A percentile compares a stretch with the other conserved stretches of the same genome.
Conservation (phyloP, 2,888 invertebrate species). For the Chouioia cunea region DNA sequence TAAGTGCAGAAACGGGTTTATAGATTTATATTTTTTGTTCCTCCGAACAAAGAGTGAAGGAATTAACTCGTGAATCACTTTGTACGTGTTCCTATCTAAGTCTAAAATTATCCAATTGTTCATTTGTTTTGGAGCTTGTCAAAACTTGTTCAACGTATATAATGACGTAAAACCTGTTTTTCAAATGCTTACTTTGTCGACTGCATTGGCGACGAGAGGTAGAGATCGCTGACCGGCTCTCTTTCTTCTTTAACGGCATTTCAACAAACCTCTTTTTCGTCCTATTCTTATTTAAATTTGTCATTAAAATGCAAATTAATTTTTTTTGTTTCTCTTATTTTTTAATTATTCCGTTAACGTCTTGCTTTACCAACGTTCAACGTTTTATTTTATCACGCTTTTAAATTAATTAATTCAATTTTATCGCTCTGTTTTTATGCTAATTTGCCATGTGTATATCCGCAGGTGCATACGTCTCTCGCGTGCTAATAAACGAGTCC, state of each 20-base stretch:
- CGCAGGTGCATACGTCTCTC: too few relatives aligned
- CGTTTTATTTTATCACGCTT: too few relatives aligned
- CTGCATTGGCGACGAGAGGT: constrained; percentile 32
- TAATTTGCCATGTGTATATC: too few relatives aligned
- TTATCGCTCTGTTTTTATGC: too few relatives aligned
- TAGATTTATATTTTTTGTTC: too few relatives aligned
- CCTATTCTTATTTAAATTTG: constrained; percentile 37
- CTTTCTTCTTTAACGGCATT: constrained; percentile 27
- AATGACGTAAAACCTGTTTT: constrained; percentile 42
- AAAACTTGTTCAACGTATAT: constrained; percentile 28
- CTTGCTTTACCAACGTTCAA: not conserved
- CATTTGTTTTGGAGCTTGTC: constrained; percentile 19
- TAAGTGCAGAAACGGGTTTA: too few relatives aligned
- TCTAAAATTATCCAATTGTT: constrained; percentile 16
- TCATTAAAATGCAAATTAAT: constrained; percentile 24
- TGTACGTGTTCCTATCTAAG: too few relatives aligned
- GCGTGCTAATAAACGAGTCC: too few relatives aligned
- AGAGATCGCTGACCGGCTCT: constrained; percentile 44
- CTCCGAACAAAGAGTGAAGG: too few relatives aligned
- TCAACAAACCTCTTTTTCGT: constrained; percentile 14
- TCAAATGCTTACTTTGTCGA: constrained; percentile 3
- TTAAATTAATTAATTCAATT: too few relatives aligned
- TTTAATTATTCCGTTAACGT: constrained; percentile 1
- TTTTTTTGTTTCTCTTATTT: not conserved
- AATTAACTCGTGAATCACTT: too few relatives aligned